phyloP scores from a whole-genome alignment of 2,113 vertebrate species.

The Hylia prasina region DNA sequence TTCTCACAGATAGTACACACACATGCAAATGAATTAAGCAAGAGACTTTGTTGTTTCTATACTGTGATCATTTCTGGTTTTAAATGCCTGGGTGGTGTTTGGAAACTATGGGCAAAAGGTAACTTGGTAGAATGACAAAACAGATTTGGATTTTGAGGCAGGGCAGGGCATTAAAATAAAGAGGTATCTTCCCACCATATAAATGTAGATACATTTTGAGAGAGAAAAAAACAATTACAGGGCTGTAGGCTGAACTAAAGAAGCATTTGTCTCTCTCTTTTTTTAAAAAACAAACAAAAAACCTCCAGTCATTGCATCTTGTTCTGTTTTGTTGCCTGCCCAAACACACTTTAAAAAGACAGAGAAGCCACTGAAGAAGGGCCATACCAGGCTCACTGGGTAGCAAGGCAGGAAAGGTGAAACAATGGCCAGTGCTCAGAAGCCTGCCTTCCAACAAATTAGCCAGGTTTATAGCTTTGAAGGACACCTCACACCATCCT shows the following conservation, averaged over 20 bases:
- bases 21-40: background rate
- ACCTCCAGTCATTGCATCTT: background rate
- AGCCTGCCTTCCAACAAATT: background rate
- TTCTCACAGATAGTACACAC: background rate
- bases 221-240: background rate
- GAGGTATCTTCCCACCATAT: background rate
- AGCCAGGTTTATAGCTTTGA: background rate
- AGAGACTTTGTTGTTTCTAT: slow-evolving; percentile 5
- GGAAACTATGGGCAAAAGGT: slow-evolving; percentile 15
- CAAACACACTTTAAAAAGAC: background rate
- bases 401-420: background rate
- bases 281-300: background rate
- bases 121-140: background rate
- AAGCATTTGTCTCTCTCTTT: background rate
- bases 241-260: background rate
- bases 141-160: slow-evolving; percentile 16
- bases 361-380: background rate
- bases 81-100: slow-evolving; percentile 3
- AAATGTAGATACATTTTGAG: background rate
- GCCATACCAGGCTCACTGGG: background rate
- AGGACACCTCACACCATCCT: background rate
- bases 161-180: slow-evolving; percentile 22
- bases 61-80: background rate
- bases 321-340: background rate
- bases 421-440: background rate